phyloP scores from a whole-genome alignment of 1,140 invertebrate genomes.

The Lepidostoma basale region DNA sequence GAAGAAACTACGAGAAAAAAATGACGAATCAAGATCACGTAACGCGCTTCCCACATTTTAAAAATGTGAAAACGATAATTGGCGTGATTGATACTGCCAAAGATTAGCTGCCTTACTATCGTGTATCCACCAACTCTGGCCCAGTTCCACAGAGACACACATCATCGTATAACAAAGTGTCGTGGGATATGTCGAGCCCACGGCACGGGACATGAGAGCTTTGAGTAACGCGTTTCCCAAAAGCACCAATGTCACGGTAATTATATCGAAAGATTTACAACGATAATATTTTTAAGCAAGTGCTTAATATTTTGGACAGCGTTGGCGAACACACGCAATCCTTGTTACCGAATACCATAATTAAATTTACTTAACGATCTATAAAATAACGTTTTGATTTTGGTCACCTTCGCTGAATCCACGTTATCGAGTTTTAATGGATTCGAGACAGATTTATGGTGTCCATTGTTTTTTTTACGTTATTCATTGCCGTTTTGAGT shows the following conservation, averaged over 20 bases:
- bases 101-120: no score
- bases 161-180: no score
- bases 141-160: background rate
- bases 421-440: background rate
- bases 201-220: background rate
- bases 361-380: conserved; percentile 8
- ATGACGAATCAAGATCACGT: no score
- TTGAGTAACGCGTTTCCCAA: conserved; percentile 14
- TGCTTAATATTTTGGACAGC: background rate
- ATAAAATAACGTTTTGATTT: background rate
- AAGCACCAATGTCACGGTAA: conserved; percentile 9
- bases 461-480: no score
- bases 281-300: background rate
- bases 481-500: no score
- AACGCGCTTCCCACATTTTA: no score
- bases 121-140: background rate
- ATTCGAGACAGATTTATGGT: no score
- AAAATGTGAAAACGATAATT: no score
- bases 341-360: background rate
- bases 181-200: no score
- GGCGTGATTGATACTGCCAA: no score
- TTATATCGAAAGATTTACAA: conserved; percentile 5
- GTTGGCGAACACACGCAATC: background rate
- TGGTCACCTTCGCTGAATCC: background rate
- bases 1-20: no score